These are phyloP conservation scores for Microplitis manilae DNA, from an alignment of 2,888 invertebrate genomes.

Conservation along the genomic window DNA sequence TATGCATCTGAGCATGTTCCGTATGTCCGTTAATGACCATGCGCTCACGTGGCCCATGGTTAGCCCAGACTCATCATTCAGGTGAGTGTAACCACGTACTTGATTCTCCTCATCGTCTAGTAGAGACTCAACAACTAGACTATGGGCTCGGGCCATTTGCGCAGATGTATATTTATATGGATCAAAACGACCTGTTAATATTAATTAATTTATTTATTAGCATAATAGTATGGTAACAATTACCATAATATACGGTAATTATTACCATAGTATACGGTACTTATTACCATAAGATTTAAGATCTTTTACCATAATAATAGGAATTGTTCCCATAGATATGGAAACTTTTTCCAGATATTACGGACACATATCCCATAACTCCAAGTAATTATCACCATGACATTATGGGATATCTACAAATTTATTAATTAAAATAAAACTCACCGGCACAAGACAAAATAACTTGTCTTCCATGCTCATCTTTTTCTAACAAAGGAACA, in stretches of 20 bases:
- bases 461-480: constrained; percentile 83
- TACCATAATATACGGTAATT: neutral
- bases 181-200: constrained; percentile 79
- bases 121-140: constrained; percentile 86
- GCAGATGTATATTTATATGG: constrained; percentile 84
- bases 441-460: constrained; percentile 85
- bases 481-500: constrained; percentile 82
- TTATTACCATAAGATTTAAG: too few relatives aligned
- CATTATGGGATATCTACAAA: neutral
- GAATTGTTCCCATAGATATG: too few relatives aligned
- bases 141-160: constrained; percentile 89
- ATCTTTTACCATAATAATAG: too few relatives aligned
- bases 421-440: constrained; percentile 17
- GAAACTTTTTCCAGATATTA: too few relatives aligned
- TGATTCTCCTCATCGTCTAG: constrained; percentile 89
- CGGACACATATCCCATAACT: too few relatives aligned
- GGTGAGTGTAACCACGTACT: constrained; percentile 87
- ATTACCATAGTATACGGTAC: too few relatives aligned
- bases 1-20: constrained; percentile 84
- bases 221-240: neutral
- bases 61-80: constrained; percentile 87
- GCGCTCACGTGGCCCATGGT: constrained; percentile 87
- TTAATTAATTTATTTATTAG: neutral
- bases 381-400: too few relatives aligned
- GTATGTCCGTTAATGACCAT: constrained; percentile 86